A percentile compares a stretch with the other conserved stretches of the same genome.
Evolutionary conservation across 2,888 invertebrate species (phyloP).

Genomic region (Hipparchia semele): DNA sequence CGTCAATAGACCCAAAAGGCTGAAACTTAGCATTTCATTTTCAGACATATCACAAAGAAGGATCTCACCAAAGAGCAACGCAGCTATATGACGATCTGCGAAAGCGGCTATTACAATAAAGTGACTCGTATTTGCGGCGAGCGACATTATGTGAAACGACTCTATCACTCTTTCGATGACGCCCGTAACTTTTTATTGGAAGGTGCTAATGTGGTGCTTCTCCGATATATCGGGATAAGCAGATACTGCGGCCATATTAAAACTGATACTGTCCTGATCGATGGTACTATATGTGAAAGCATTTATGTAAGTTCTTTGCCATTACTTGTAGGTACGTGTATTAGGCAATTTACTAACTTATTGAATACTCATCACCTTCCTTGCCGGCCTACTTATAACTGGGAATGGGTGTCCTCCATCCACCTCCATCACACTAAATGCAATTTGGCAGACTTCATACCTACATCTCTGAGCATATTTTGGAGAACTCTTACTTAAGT

Average conservation of each 20-base stretch:
- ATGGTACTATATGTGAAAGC: slow-evolving; percentile 83
- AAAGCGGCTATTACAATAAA: slow-evolving; percentile 81
- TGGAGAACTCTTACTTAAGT: too few species aligned
- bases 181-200: slow-evolving; percentile 83
- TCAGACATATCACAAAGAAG: slow-evolving; percentile 72
- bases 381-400: too few species aligned
- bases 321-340: neutral
- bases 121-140: slow-evolving; percentile 75
- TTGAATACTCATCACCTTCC: too few species aligned
- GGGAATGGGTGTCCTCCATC: too few species aligned
- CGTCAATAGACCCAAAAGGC: neutral
- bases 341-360: too few species aligned
- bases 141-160: slow-evolving; percentile 68
- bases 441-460: too few species aligned
- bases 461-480: too few species aligned
- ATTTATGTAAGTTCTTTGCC: slow-evolving; percentile 78
- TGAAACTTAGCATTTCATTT: slow-evolving; percentile 20
- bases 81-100: slow-evolving; percentile 80
- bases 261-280: slow-evolving; percentile 82
- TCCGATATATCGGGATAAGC: slow-evolving; percentile 83
- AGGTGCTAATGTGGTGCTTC: slow-evolving; percentile 84
- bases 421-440: too few species aligned
- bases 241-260: slow-evolving; percentile 81
- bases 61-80: slow-evolving; percentile 76
- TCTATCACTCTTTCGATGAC: slow-evolving; percentile 76